These are phyloP conservation scores for Ophraella communa DNA, from an alignment of 2,888 invertebrate species.

Conservation along the genomic window DNA sequence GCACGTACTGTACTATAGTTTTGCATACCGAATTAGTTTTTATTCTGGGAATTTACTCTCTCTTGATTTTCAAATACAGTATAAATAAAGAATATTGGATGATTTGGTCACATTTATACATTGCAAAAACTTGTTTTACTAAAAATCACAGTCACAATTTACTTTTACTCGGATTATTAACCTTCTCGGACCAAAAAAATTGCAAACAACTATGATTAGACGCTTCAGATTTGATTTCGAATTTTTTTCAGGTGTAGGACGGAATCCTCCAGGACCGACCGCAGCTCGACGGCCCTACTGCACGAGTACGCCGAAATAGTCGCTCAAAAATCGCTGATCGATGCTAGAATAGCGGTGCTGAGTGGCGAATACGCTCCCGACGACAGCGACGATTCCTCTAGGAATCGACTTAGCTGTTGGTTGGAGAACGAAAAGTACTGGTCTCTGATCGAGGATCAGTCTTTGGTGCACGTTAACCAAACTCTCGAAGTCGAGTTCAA, in stretches of 20 bases:
- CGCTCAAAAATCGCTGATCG: conserved; percentile 77
- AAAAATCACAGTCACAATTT: too few species aligned
- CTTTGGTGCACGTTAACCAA: conserved; percentile 59
- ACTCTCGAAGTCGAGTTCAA: conserved; percentile 71
- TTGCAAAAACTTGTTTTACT: too few species aligned
- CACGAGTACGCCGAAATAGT: conserved; percentile 74
- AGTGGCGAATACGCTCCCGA: conserved; percentile 59
- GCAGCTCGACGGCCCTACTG: conserved; percentile 62
- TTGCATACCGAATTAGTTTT: too few species aligned
- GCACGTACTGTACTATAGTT: too few species aligned
- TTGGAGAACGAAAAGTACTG: conserved; percentile 53
- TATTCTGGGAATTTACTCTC: too few species aligned
- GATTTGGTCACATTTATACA: too few species aligned
- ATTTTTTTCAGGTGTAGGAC: conserved; percentile 39
- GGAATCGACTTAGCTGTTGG: conserved; percentile 45
- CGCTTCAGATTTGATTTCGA: too few species aligned
- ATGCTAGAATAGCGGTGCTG: conserved; percentile 76
- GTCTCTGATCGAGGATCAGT: conserved; percentile 62
- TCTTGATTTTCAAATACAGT: too few species aligned
- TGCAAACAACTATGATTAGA: too few species aligned
- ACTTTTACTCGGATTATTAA: too few species aligned
- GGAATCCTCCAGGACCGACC: conserved; percentile 59
- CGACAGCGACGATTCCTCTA: conserved; percentile 32
- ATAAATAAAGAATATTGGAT: too few species aligned
- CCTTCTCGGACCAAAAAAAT: too few species aligned